Percentiles rank a stretch among this genome's conserved stretches.
Evolutionary conservation across 2,113 vertebrate species (phyloP).

Genomic region (Tragelaphus scriptus): DNA sequence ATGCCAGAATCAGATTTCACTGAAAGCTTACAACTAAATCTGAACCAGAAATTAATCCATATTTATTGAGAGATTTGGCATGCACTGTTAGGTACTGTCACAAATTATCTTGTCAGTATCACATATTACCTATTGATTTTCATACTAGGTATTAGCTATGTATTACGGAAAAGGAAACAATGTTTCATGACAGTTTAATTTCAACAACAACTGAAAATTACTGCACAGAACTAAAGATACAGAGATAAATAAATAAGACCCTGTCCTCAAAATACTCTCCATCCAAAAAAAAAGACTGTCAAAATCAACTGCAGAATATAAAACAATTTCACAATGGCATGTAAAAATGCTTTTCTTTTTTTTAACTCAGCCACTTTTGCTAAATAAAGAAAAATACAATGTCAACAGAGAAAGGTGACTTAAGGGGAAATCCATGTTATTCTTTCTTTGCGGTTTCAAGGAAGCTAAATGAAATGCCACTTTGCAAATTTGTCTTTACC

Average conservation of each 20-base stretch:
- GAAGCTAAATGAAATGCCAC: not conserved
- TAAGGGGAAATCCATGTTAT: not conserved
- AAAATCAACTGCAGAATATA: not conserved
- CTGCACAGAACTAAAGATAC: not conserved
- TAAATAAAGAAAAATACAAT: not conserved
- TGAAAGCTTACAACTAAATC: conserved; percentile 11
- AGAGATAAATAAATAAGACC: not conserved
- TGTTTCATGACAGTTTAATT: not conserved
- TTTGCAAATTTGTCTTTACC: not conserved
- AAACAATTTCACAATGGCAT: not conserved
- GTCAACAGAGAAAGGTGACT: not conserved
- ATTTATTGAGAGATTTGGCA: not conserved
- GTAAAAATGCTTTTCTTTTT: not conserved
- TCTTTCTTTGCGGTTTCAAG: not conserved
- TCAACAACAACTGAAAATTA: not conserved
- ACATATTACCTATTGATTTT: not conserved
- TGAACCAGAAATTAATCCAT: not conserved
- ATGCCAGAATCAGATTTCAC: conserved; percentile 22
- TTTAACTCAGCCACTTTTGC: not conserved
- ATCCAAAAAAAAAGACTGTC: not conserved
- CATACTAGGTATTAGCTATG: not conserved
- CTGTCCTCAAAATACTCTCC: not conserved
- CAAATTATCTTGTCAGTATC: not conserved
- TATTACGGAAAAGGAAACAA: not conserved
- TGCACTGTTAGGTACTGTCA: not conserved